Percentiles rank a stretch among this genome's conserved stretches.
These are phyloP conservation scores for Regulus satrapa DNA, from an alignment of 2,113 vertebrate species.

Conservation along the genomic window DNA sequence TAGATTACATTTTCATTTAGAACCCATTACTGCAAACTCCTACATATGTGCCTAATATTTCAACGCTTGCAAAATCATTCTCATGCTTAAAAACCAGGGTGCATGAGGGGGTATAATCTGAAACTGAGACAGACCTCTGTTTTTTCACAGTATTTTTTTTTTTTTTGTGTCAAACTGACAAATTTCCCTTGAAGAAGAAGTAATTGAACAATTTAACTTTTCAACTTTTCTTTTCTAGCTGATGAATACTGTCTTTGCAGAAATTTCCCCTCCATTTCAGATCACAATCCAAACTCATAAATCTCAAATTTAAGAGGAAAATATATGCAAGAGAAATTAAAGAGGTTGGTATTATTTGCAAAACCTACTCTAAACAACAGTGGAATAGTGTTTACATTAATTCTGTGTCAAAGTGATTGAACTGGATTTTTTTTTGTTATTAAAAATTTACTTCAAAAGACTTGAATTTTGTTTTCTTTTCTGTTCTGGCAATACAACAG, in stretches of 20 bases:
- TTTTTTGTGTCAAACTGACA: not conserved
- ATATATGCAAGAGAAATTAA: not conserved
- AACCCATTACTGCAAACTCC: not conserved
- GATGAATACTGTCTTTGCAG: not conserved
- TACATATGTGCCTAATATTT: not conserved
- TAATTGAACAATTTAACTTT: not conserved
- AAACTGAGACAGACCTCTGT: not conserved
- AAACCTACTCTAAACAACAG: not conserved
- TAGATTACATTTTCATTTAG: not conserved
- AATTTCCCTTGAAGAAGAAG: not conserved
- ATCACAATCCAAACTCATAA: not conserved
- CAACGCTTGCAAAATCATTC: not conserved
- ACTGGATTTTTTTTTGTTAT: not conserved
- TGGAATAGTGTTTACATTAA: not conserved
- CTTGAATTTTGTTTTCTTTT: not conserved
- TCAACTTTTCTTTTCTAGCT: not conserved
- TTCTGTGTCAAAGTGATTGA: not conserved
- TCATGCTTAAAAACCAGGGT: not conserved
- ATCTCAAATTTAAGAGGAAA: not conserved
- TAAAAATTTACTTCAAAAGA: not conserved
- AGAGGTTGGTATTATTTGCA: not conserved
- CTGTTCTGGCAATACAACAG: constrained; percentile 40
- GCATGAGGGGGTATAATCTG: not conserved
- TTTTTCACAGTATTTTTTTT: not conserved
- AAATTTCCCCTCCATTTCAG: not conserved